A percentile compares a stretch with the other conserved stretches of the same genome.
Conservation (phyloP, 2,888 invertebrate species). For the Candidula unifasciata region DNA sequence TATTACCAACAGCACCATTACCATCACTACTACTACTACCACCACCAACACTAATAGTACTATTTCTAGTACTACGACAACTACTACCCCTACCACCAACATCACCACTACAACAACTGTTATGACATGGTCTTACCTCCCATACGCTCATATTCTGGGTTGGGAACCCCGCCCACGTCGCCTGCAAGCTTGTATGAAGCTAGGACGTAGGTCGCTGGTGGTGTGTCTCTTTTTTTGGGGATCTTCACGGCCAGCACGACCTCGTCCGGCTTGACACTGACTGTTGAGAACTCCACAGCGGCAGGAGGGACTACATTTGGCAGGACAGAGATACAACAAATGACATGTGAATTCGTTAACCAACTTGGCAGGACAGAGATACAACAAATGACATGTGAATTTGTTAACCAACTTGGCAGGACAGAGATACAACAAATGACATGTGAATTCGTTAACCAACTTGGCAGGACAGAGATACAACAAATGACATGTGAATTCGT, state of each 20-base stretch:
- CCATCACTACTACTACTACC: too few relatives aligned
- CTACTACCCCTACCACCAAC: too few relatives aligned
- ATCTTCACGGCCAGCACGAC: slow-evolving; percentile 5
- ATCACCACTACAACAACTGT: background rate
- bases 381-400: background rate
- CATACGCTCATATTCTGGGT: slow-evolving; percentile 18
- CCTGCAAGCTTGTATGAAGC: slow-evolving; percentile 1
- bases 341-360: background rate
- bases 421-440: background rate
- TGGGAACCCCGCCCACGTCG: background rate
- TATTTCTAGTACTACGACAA: too few relatives aligned
- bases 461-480: background rate
- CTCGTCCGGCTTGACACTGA: background rate
- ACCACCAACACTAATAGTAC: too few relatives aligned
- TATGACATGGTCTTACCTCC: background rate
- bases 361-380: background rate
- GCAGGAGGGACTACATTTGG: background rate
- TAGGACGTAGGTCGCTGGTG: background rate
- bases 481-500: background rate
- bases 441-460: too few relatives aligned
- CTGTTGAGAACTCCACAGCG: background rate
- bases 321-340: background rate
- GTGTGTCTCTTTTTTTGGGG: slow-evolving; percentile 7
- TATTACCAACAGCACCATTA: too few relatives aligned
- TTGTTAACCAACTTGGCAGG: background rate